Evolutionary conservation across 2,888 invertebrate species (phyloP), one percentile per base, ranked within the genome.

Genomic region (Carpatolechia fugitivella): DNA sequence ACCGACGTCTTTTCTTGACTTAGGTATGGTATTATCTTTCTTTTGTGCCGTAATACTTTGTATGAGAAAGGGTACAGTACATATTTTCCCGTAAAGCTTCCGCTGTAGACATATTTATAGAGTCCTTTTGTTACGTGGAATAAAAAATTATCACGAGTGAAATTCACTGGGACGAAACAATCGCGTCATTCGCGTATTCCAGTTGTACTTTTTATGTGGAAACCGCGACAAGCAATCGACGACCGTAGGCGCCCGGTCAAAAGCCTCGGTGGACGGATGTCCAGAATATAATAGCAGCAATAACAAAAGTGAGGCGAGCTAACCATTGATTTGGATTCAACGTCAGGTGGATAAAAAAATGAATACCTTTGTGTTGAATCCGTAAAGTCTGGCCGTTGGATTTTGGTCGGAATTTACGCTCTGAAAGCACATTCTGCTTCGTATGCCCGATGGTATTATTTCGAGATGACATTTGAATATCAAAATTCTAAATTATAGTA

Each of bases 241-340:
- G 59, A 54, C 55, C 60, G 65, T 62, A 58, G 58, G 60, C 57
- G 65, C 68, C 66, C 70, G 70, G 71, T 70, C 68, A 70, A 78
- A 80, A 74, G 69, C 71, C 67, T 63, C 70, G 60, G 66, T 60
- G 76, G 69, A 66, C 72, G 65, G 69, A 59, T 69, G 76, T 70
- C 70, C 75, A 70, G 76, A 74, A 77, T 75, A 82, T 85, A 84
- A 84, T 83, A 71, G 84, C 70, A 73, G 80, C 82, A 80, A 85
- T 84, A 84, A 86, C 82, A 88, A 85, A 88, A 87, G 85, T 86
- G 81, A 85, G 78, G 76, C 71, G 79, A 69, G 74, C 82, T 85
- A 78, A 86, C 89, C 89, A 88, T 88, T 88, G 89, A 89, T 89
- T 89, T 85, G 80, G 81, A 82, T 84, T 87, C 80, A 73, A 76